These are phyloP conservation scores for Diceros bicornis DNA, from an alignment of 2,797 vertebrate genomes.

Conservation along the genomic window DNA sequence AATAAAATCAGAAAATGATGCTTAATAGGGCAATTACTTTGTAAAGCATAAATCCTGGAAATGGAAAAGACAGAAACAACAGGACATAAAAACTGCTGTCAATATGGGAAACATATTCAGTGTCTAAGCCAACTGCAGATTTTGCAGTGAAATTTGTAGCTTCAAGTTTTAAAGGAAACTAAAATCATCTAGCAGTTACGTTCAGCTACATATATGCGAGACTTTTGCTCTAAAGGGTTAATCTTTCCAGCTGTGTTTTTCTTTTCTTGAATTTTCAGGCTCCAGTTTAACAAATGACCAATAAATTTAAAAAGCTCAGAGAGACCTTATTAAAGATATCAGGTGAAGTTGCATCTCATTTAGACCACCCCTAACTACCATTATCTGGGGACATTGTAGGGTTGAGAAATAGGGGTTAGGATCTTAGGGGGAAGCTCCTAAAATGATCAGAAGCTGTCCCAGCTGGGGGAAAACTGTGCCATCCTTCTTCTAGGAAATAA, in stretches of 20 bases:
- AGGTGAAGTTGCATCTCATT: neutral
- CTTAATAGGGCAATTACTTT: neutral
- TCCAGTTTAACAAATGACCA: neutral
- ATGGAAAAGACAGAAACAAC: neutral
- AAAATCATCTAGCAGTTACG: neutral
- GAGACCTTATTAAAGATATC: neutral
- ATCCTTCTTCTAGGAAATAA: neutral
- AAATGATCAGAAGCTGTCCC: neutral
- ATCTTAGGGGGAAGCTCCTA: neutral
- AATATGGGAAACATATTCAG: neutral
- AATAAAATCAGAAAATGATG: slow-evolving; percentile 3
- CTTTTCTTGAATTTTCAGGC: neutral
- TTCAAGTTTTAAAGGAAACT: neutral
- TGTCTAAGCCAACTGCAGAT: neutral
- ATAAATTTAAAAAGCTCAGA: neutral
- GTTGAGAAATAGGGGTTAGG: neutral
- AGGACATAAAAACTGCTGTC: neutral
- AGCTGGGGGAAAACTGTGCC: neutral
- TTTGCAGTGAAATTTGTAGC: neutral
- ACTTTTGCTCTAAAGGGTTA: neutral
- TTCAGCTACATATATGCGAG: neutral
- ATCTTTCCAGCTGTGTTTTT: neutral
- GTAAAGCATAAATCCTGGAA: neutral
- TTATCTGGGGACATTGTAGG: neutral
- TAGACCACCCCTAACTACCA: neutral